phyloP scores from a whole-genome alignment of 2,888 invertebrate species.

The Siphlonurus alternatus region DNA sequence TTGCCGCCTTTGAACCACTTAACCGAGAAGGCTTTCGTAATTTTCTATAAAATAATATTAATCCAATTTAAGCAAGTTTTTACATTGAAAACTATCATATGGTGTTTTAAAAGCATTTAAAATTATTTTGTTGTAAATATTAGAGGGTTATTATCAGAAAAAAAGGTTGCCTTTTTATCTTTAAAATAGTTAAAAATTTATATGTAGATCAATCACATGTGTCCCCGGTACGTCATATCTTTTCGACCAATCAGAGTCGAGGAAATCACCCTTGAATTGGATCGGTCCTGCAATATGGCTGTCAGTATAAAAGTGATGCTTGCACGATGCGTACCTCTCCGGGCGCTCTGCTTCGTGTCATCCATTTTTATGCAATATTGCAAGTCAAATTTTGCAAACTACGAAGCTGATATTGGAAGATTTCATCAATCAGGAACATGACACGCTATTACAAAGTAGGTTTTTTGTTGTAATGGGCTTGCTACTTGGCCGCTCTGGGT shows the following conservation, averaged over 20 bases:
- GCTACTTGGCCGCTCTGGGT: too few relatives aligned
- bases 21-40: too few relatives aligned
- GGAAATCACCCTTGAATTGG: constrained; percentile 58
- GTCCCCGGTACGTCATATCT: not conserved
- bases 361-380: constrained; percentile 35
- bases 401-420: constrained; percentile 5
- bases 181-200: too few relatives aligned
- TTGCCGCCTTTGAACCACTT: too few relatives aligned
- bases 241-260: constrained; percentile 43
- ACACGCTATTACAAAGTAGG: not conserved
- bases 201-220: not conserved
- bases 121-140: too few relatives aligned
- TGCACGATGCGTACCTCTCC: constrained; percentile 72
- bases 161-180: too few relatives aligned
- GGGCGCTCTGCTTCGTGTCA: constrained; percentile 43
- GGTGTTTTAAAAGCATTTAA: too few relatives aligned
- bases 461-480: too few relatives aligned
- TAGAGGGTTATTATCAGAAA: too few relatives aligned
- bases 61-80: too few relatives aligned
- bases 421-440: not conserved
- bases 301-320: constrained; percentile 95
- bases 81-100: too few relatives aligned
- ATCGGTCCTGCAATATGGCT: constrained; percentile 80
- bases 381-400: constrained; percentile 22
- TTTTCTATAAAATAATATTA: too few relatives aligned